These are phyloP conservation scores for Mayetiola destructor DNA, from an alignment of 2,888 invertebrate genomes.

Conservation along the genomic window DNA sequence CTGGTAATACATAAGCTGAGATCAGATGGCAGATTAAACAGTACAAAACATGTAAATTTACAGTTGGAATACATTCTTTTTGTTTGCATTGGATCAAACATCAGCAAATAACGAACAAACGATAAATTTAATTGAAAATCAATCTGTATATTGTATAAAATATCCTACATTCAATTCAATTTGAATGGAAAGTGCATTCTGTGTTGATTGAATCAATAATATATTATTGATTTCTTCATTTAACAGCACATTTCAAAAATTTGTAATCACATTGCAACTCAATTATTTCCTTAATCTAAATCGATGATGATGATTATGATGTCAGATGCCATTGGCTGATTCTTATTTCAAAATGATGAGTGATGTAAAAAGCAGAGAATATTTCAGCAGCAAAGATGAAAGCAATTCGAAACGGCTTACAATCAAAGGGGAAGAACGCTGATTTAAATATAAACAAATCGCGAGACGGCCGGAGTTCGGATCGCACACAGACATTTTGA, in stretches of 20 bases:
- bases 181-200: neutral
- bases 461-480: neutral
- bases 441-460: constrained; percentile 8
- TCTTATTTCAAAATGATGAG: neutral
- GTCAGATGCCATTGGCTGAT: neutral
- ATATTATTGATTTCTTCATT: constrained; percentile 9
- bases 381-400: constrained; percentile 1
- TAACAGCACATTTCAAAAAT: no score
- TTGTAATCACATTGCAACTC: constrained; percentile 11
- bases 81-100: neutral
- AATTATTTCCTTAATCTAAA: no score
- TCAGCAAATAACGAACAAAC: neutral
- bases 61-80: no score
- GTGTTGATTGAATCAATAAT: neutral
- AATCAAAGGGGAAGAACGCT: constrained; percentile 8
- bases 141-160: neutral
- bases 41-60: neutral
- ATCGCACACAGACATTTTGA: no score
- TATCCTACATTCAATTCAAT: neutral
- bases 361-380: neutral
- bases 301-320: no score
- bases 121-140: neutral
- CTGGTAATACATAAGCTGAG: neutral
- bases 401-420: constrained; percentile 6
- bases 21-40: neutral